Percentiles rank a stretch among this genome's conserved stretches.
Conservation (phyloP, 2,113 vertebrate species). For the Erinaceus europaeus region DNA sequence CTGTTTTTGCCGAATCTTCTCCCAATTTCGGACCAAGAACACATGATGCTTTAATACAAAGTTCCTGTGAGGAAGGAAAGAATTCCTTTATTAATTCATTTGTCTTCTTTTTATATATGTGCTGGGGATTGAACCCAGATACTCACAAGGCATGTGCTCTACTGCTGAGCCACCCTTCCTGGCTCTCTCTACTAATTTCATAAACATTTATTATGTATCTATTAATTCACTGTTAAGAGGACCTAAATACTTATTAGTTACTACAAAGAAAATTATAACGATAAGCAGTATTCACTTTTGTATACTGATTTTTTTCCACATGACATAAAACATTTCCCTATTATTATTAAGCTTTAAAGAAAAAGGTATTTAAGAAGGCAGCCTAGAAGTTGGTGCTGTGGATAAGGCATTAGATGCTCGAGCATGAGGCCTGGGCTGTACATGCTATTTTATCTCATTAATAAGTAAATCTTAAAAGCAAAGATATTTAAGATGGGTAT, state of each 20-base stretch:
- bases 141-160: no score
- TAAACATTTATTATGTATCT: background rate
- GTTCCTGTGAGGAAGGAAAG: constrained; percentile 83
- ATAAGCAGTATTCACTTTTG: background rate
- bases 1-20: constrained; percentile 95
- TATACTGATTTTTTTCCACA: background rate
- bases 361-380: no score
- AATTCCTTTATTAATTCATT: constrained; percentile 10
- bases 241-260: background rate
- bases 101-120: no score
- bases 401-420: no score
- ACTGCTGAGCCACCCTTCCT: no score
- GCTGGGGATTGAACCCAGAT: no score
- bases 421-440: no score
- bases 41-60: constrained; percentile 97
- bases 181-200: no score
- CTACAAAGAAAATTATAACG: background rate
- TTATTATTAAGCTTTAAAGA: no score
- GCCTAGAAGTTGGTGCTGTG: no score
- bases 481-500: background rate
- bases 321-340: background rate
- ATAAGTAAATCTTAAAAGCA: no score
- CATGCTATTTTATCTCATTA: no score
- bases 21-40: constrained; percentile 97
- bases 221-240: background rate